These are phyloP conservation scores for Danio kyathit DNA, from an alignment of 2,797 vertebrate species.

Conservation along the genomic window DNA sequence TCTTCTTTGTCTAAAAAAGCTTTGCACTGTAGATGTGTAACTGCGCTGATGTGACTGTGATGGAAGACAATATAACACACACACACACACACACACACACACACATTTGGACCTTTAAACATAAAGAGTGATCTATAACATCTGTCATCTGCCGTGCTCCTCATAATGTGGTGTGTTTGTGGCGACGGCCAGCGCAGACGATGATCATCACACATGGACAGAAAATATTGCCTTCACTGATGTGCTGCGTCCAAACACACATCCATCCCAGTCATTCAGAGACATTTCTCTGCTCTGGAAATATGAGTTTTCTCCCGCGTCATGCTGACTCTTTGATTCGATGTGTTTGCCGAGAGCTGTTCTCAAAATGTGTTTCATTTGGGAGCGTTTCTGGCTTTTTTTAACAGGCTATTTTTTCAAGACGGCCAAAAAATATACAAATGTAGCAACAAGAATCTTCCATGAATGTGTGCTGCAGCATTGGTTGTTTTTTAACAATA, in stretches of 20 bases:
- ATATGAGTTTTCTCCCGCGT: slow-evolving; percentile 12
- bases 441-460: background rate
- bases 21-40: no score
- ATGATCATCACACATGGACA: slow-evolving; percentile 30
- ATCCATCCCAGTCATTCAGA: slow-evolving; percentile 53
- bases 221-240: slow-evolving; percentile 68
- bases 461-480: background rate
- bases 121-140: slow-evolving; percentile 75
- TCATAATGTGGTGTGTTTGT: slow-evolving; percentile 67
- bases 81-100: slow-evolving; percentile 5
- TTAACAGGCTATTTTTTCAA: background rate
- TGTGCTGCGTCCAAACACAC: slow-evolving; percentile 64
- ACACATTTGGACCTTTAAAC: slow-evolving; percentile 68
- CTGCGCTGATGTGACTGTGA: slow-evolving; percentile 69
- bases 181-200: slow-evolving; percentile 55
- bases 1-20: no score
- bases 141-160: slow-evolving; percentile 65
- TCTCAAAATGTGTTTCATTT: background rate
- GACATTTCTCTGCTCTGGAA: slow-evolving; percentile 8
- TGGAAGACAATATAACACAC: slow-evolving; percentile 58
- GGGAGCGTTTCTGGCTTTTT: background rate
- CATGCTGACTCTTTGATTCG: slow-evolving; percentile 19
- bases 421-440: no score
- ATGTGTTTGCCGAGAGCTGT: background rate
- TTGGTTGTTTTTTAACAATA: no score